Conservation (phyloP, 2,113 vertebrate species). For the Psittacara wagleri region DNA sequence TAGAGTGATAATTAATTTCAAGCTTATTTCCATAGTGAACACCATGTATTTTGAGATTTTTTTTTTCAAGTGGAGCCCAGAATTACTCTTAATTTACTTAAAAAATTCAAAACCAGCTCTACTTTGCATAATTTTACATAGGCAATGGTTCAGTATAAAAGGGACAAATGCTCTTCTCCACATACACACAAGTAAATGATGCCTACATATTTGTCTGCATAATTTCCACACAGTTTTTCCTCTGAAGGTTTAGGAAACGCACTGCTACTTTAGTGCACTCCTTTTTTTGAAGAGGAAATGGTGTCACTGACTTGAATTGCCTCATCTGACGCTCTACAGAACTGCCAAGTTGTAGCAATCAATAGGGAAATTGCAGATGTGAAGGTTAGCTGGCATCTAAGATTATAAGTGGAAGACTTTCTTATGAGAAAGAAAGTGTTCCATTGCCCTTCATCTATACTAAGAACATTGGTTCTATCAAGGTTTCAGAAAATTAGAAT, state of each 20-base stretch:
- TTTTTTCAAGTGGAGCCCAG: neutral
- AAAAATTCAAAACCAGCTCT: conserved; percentile 35
- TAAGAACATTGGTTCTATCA: conserved; percentile 64
- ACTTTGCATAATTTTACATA: conserved; percentile 57
- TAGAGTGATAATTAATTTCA: conserved; percentile 28
- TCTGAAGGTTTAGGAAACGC: conserved; percentile 51
- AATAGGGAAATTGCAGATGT: conserved; percentile 75
- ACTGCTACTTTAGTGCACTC: conserved; percentile 60
- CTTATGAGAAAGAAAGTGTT: conserved; percentile 74
- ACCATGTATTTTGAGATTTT: neutral
- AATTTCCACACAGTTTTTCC: conserved; percentile 66
- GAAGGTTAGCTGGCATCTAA: conserved; percentile 74
- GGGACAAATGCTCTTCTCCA: neutral
- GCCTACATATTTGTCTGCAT: conserved; percentile 59
- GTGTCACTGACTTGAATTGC: conserved; percentile 68
- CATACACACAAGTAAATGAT: conserved; percentile 23
- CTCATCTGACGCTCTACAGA: conserved; percentile 62
- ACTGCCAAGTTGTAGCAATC: conserved; percentile 70
- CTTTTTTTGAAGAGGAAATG: conserved; percentile 69
- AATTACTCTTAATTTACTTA: conserved; percentile 36
- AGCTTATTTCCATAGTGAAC: conserved; percentile 12
- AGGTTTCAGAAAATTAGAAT: conserved; percentile 72
- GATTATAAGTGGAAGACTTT: conserved; percentile 68
- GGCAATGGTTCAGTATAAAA: conserved; percentile 23
- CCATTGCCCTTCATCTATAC: conserved; percentile 66